phyloP scores from a whole-genome alignment of 2,797 vertebrate genomes.

The Squalus acanthias region DNA sequence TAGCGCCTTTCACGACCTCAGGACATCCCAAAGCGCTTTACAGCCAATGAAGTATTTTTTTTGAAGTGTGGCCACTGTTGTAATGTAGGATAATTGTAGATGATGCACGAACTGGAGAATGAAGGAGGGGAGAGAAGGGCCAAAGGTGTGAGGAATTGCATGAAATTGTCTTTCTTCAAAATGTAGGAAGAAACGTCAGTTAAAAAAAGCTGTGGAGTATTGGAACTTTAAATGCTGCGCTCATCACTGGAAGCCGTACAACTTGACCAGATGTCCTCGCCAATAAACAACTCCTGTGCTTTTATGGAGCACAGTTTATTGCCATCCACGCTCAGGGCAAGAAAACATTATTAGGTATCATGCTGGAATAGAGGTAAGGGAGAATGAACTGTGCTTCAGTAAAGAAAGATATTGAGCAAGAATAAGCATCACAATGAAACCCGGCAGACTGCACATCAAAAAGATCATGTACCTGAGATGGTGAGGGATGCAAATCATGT shows the following conservation, averaged over 20 bases:
- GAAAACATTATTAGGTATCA: background rate
- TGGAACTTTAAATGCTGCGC: background rate
- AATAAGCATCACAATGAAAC: background rate
- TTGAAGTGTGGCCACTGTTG: no score
- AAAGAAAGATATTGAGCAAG: background rate
- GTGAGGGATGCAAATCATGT: background rate
- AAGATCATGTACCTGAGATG: background rate
- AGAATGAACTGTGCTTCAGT: background rate
- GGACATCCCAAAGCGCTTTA: no score
- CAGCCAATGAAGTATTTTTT: no score
- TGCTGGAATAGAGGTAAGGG: background rate
- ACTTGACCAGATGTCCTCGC: background rate
- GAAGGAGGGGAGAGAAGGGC: no score
- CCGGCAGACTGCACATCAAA: background rate
- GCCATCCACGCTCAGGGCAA: background rate
- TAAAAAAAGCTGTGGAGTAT: background rate
- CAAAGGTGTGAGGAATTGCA: background rate
- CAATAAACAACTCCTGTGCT: background rate
- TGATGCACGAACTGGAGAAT: background rate
- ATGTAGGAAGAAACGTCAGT: background rate
- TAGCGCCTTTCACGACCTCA: no score
- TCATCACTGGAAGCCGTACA: background rate
- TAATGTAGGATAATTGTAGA: background rate
- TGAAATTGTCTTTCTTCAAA: background rate
- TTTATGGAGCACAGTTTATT: background rate